Base-by-base conservation (phyloP, 1,140 invertebrate genomes). In the Akabosia matsudoensis region DNA sequence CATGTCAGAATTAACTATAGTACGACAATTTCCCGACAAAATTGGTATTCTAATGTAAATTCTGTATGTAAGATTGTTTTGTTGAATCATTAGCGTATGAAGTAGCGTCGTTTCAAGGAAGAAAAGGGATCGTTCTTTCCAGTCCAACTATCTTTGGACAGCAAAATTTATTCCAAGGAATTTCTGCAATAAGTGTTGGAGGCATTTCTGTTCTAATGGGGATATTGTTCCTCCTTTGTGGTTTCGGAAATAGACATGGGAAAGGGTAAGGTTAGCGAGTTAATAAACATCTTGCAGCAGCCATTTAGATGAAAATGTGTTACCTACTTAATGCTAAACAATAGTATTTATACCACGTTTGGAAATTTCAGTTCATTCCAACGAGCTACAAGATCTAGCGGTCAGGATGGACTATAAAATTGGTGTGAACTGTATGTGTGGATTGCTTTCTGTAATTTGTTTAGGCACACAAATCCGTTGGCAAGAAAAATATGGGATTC, bases 121-220 rank as follows among this genome's bases (percentile, higher is more conserved):
- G 88, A 16, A 99, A 99, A 86, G 89, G 91, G 56, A 92, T 99
- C 87, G 94, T 99, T 79, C 87, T 99, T 79, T 97, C 97, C n/a
- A 99, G 95, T n/a, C 98, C 96, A 0, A 97, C 96, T 0, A 89
- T 98, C 79, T 87, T 99, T 0, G 97, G 97, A 73, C 97, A 97
- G 1, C 98, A 97, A 86, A 99, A 99, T 88, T 93, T 94, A 18
- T 99, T 99, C 86, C 87, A 99, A 30, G 97, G 97, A n/a, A 95
- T 97, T 80, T 95, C 96, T 30, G 99, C 99, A 84, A 95, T 99
- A 79, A 93, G 96, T 26, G 95, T 98, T 1, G 97, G 97, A 22
- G 92, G 91, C 77, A 89, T 98, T 76, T 98, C 96, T 85, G 88
- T 99, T 34, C 83, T 98, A 1, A 87, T 98, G 0, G 97, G 96